A percentile compares a stretch with the other conserved stretches of the same genome.
These are phyloP conservation scores for Nannoperca australis DNA, from an alignment of 2,797 vertebrate genomes.

Conservation along the genomic window DNA sequence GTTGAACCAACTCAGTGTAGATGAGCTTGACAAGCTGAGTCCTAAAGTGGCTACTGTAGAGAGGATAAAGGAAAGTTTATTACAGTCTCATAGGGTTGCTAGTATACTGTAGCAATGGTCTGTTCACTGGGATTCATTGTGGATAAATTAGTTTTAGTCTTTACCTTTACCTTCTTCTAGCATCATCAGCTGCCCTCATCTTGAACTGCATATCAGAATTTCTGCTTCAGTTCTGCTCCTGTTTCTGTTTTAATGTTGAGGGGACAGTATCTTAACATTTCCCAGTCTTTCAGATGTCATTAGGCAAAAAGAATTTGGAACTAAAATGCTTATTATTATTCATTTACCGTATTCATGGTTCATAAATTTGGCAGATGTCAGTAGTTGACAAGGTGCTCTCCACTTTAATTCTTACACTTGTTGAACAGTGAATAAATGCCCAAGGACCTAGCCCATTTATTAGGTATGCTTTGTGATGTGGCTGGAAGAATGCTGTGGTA, in stretches of 20 bases:
- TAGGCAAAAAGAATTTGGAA: constrained; percentile 25
- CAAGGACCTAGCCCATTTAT: constrained; percentile 62
- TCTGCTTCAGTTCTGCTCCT: not conserved
- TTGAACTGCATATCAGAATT: not conserved
- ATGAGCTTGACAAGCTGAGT: not conserved
- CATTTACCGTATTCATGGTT: constrained; percentile 15
- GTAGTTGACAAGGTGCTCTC: constrained; percentile 33
- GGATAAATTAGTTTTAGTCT: not conserved
- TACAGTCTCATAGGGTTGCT: not conserved
- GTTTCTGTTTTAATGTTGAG: constrained; percentile 12
- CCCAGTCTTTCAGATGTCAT: constrained; percentile 17
- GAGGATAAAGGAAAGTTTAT: not conserved
- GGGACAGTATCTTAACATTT: not conserved
- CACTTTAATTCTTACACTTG: constrained; percentile 33
- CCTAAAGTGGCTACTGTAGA: not conserved
- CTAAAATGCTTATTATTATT: constrained; percentile 19
- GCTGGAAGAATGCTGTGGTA: constrained; percentile 48
- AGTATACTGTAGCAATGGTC: too few relatives aligned
- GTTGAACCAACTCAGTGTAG: not conserved
- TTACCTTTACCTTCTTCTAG: too few relatives aligned
- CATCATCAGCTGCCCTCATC: not conserved
- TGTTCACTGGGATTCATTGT: not conserved
- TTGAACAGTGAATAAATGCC: constrained; percentile 46
- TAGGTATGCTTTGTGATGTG: constrained; percentile 75
- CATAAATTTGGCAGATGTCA: constrained; percentile 38